Evolutionary conservation across 2,888 invertebrate genomes (phyloP).

Genomic region (Sepiola atlantica): DNA sequence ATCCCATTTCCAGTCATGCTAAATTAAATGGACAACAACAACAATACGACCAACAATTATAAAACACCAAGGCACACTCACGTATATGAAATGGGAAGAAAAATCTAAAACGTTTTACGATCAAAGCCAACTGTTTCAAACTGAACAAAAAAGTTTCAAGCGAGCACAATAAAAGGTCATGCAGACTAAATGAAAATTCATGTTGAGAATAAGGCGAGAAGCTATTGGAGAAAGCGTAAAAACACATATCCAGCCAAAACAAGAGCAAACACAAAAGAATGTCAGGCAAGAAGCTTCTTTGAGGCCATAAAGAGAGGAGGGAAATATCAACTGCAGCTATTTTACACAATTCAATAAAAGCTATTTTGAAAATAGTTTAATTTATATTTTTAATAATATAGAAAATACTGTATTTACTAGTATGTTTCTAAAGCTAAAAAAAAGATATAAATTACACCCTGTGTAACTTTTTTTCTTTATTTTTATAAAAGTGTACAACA

Average conservation of each 20-base stretch:
- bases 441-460: too few species aligned
- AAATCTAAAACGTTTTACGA: background rate
- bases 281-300: background rate
- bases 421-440: too few species aligned
- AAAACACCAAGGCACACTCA: background rate
- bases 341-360: too few species aligned
- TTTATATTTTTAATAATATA: too few species aligned
- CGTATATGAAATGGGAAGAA: background rate
- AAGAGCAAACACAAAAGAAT: background rate
- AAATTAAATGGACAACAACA: background rate
- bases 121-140: background rate
- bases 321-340: too few species aligned
- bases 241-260: background rate
- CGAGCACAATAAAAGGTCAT: background rate
- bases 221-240: background rate
- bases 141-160: conserved; percentile 8
- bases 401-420: too few species aligned
- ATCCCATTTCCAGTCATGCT: background rate
- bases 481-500: too few species aligned
- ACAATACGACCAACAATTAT: background rate
- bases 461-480: too few species aligned
- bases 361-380: too few species aligned
- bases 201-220: background rate
- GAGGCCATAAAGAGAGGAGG: background rate
- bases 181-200: background rate